Conservation (phyloP, 2,888 invertebrate genomes). For the Bedellia somnulentella region DNA sequence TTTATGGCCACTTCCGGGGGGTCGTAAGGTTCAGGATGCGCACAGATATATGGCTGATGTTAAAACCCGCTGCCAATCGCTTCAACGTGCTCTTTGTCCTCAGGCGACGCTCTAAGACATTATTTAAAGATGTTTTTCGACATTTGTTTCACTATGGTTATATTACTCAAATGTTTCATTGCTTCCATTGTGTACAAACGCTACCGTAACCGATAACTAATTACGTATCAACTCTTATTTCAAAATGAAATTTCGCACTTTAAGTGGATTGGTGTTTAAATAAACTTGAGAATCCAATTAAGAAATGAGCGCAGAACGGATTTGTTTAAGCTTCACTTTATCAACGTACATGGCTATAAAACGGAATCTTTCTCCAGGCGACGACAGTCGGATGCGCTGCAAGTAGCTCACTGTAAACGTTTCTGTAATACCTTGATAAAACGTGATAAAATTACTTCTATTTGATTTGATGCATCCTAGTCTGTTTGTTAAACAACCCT, state of each 20-base stretch:
- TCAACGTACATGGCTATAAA: conserved; percentile 38
- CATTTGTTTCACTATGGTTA: conserved; percentile 15
- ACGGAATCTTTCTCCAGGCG: conserved; percentile 19
- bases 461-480: no score
- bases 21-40: conserved; percentile 43
- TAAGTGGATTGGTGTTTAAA: conserved; percentile 44
- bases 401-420: no score
- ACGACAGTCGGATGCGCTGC: no score
- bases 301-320: conserved; percentile 44
- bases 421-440: no score
- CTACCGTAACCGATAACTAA: no score
- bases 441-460: no score
- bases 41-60: conserved; percentile 36
- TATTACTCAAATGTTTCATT: no score
- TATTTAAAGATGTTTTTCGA: conserved; percentile 17
- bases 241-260: conserved; percentile 36
- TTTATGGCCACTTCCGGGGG: conserved; percentile 52
- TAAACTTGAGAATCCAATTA: conserved; percentile 54
- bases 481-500: no score
- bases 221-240: no score
- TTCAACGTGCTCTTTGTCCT: conserved; percentile 23
- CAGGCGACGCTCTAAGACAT: conserved; percentile 16
- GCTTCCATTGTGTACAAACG: no score
- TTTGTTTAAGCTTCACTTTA: conserved; percentile 40
- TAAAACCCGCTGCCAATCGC: conserved; percentile 35